phyloP scores from a whole-genome alignment of 2,113 vertebrate genomes.

The Sitta europaea region DNA sequence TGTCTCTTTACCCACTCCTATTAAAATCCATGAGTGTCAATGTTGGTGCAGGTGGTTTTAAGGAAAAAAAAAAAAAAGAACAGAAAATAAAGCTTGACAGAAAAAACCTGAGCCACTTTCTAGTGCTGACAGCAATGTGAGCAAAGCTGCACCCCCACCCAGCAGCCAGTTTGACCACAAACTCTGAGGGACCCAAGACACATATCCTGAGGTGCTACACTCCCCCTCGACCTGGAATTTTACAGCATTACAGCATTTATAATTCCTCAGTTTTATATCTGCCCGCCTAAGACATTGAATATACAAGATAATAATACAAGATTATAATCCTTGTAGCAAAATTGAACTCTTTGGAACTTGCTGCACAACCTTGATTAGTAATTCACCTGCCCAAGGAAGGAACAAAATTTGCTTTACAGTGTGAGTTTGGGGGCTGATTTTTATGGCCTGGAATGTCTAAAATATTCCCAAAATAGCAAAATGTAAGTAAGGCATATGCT shows the following conservation, averaged over 20 bases:
- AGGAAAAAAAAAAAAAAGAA: not conserved
- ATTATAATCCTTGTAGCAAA: not conserved
- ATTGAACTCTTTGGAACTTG: not conserved
- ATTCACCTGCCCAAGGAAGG: not conserved
- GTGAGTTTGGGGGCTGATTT: not conserved
- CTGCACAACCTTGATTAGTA: not conserved
- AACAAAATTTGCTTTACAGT: not conserved
- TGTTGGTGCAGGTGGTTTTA: not conserved
- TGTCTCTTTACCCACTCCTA: not conserved
- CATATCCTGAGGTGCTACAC: not conserved
- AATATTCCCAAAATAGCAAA: not conserved
- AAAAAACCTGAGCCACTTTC: not conserved
- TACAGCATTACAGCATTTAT: not conserved
- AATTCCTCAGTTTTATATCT: not conserved
- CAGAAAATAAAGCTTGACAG: not conserved
- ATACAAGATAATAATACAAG: not conserved
- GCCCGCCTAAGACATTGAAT: not conserved
- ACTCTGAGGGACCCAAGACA: accelerated
- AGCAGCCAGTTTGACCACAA: not conserved
- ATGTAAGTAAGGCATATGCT: not conserved
- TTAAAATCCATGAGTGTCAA: not conserved
- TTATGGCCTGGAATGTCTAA: not conserved
- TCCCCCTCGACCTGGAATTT: not conserved
- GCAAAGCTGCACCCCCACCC: not conserved
- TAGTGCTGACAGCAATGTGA: not conserved